phyloP scores from a whole-genome alignment of 2,797 vertebrate species.

The Microcaecilia unicolor region DNA sequence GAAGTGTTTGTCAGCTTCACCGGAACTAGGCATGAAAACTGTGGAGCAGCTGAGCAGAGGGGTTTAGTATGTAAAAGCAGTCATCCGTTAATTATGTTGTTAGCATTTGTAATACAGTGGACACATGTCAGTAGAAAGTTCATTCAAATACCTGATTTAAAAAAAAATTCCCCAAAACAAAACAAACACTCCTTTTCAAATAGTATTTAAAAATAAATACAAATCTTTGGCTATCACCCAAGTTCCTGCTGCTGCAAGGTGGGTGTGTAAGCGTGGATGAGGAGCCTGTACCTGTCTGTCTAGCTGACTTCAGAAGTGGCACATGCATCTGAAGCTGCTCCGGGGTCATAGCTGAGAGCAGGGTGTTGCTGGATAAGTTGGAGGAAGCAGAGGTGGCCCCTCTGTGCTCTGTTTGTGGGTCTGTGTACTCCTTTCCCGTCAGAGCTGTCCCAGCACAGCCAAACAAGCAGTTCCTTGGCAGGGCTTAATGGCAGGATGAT shows the following conservation, averaged over 20 bases:
- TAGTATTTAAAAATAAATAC: conserved; percentile 5
- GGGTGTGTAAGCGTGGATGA: conserved; percentile 25
- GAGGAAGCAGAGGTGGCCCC: conserved; percentile 61
- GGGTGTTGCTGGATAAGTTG: conserved; percentile 50
- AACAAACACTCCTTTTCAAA: conserved; percentile 7
- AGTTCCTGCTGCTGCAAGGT: conserved; percentile 35
- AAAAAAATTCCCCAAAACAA: too few relatives aligned
- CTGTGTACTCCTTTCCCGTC: conserved; percentile 64
- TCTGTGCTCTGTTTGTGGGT: conserved; percentile 55
- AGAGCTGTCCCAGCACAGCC: conserved; percentile 49
- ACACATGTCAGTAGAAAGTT: too few relatives aligned
- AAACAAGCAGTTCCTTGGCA: conserved; percentile 72
- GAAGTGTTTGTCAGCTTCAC: too few relatives aligned
- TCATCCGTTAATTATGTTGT: too few relatives aligned
- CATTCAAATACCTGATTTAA: too few relatives aligned
- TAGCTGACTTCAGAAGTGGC: conserved; percentile 54
- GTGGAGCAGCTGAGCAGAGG: too few relatives aligned
- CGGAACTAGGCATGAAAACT: too few relatives aligned
- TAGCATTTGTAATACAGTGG: too few relatives aligned
- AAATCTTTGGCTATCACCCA: conserved; percentile 29
- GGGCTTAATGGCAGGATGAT: conserved; percentile 67
- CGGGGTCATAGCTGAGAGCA: conserved; percentile 46
- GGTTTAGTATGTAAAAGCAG: too few relatives aligned
- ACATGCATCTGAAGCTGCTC: conserved; percentile 66
- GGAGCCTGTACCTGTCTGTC: conserved; percentile 18